Evolutionary conservation across 2,888 invertebrate genomes (phyloP).

Genomic region (Sinelater perroti): DNA sequence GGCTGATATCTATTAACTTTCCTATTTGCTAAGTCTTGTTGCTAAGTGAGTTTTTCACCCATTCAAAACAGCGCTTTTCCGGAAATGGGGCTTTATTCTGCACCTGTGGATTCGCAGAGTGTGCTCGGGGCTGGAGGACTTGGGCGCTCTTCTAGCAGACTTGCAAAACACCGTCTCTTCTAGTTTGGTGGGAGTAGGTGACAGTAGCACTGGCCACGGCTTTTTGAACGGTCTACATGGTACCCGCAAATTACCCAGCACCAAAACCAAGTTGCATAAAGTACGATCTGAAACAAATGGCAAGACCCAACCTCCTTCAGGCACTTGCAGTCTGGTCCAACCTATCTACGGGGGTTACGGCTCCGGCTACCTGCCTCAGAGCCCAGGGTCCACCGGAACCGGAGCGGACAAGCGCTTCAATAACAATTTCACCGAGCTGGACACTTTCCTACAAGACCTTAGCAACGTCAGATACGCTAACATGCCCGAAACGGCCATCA

Average conservation of each 20-base stretch:
- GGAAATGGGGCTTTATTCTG: too few relatives aligned
- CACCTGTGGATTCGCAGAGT: too few relatives aligned
- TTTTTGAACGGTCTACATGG: not conserved
- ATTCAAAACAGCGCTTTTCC: too few relatives aligned
- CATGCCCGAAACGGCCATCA: constrained; percentile 50
- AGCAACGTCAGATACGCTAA: constrained; percentile 71
- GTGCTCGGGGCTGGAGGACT: too few relatives aligned
- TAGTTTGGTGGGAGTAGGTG: not conserved
- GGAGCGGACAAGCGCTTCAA: constrained; percentile 61
- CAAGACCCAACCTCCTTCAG: constrained; percentile 49
- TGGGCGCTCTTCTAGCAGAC: not conserved
- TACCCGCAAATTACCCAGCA: too few relatives aligned
- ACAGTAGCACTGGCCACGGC: not conserved
- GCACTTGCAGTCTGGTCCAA: constrained; percentile 22
- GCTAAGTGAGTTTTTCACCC: too few relatives aligned
- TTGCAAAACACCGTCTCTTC: not conserved
- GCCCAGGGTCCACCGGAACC: constrained; percentile 52
- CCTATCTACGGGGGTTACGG: constrained; percentile 31
- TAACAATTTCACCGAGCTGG: constrained; percentile 89
- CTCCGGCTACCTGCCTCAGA: constrained; percentile 41
- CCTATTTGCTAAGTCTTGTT: too few relatives aligned
- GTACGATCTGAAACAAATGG: constrained; percentile 51
- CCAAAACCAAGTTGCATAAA: not conserved
- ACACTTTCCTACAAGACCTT: constrained; percentile 89
- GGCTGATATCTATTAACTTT: too few relatives aligned